phyloP scores from a whole-genome alignment of 2,797 vertebrate species.

The Tangara arthus region DNA sequence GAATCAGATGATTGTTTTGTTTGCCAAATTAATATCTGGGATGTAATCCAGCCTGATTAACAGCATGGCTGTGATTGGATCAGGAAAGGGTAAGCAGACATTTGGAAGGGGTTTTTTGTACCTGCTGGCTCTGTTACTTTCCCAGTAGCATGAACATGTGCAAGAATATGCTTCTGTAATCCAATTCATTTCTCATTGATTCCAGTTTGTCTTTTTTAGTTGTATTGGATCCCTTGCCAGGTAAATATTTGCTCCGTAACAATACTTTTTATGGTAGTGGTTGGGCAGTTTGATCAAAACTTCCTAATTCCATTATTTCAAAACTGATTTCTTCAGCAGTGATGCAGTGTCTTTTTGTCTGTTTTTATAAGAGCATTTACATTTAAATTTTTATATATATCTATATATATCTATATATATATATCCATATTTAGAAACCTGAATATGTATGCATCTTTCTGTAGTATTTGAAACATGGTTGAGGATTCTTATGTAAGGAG shows the following conservation, averaged over 20 bases:
- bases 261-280: neutral
- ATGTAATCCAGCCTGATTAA: slow-evolving; percentile 29
- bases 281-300: neutral
- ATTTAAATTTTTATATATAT: too few relatives aligned
- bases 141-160: neutral
- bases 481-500: neutral
- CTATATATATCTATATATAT: too few relatives aligned
- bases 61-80: slow-evolving; percentile 2
- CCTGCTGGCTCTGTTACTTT: slow-evolving; percentile 19
- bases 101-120: slow-evolving; percentile 8
- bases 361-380: fast-evolving
- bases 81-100: slow-evolving; percentile 5
- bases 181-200: slow-evolving; percentile 2
- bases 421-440: neutral
- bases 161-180: slow-evolving; percentile 13
- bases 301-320: neutral
- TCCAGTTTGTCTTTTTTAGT: neutral
- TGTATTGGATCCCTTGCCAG: neutral
- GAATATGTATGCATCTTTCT: neutral
- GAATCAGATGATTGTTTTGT: neutral
- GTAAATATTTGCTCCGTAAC: neutral
- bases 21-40: slow-evolving; percentile 53
- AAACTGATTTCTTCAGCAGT: neutral
- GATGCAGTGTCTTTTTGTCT: neutral
- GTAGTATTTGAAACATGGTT: neutral